phyloP scores from a whole-genome alignment of 2,113 vertebrate species.

The Taurulus bubalis region DNA sequence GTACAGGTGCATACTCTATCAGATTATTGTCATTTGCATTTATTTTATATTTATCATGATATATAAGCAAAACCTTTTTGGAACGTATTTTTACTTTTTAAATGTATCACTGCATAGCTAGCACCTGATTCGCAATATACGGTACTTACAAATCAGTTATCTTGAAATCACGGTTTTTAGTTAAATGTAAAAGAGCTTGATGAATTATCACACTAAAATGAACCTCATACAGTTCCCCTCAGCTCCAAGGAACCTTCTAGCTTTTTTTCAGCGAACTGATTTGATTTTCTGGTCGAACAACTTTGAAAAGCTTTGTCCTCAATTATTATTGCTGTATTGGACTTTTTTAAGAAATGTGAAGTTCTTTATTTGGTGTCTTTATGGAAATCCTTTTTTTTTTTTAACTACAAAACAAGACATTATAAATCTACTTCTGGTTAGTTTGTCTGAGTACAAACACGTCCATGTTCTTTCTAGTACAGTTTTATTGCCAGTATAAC shows the following conservation, averaged over 20 bases:
- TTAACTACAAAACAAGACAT: neutral
- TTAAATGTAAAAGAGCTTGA: neutral
- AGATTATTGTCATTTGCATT: neutral
- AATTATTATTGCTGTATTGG: neutral
- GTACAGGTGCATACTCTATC: neutral
- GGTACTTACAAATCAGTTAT: neutral
- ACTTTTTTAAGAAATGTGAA: neutral
- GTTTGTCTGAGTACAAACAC: constrained; percentile 1
- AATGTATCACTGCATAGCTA: neutral
- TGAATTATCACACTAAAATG: too few species aligned
- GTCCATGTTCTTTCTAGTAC: neutral
- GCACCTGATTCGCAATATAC: neutral
- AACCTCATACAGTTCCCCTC: too few species aligned
- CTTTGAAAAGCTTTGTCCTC: too few species aligned
- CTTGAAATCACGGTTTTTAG: neutral
- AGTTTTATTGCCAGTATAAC: neutral
- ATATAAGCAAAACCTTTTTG: neutral
- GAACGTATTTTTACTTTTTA: neutral
- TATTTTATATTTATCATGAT: neutral
- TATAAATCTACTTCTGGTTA: neutral
- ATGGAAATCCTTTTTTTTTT: neutral
- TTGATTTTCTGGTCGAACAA: neutral
- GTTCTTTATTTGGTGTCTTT: neutral
- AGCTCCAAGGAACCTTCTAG: neutral
- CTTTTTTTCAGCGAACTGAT: neutral